Conservation (phyloP, 1,140 invertebrate species). For the Drosophila funebris region DNA sequence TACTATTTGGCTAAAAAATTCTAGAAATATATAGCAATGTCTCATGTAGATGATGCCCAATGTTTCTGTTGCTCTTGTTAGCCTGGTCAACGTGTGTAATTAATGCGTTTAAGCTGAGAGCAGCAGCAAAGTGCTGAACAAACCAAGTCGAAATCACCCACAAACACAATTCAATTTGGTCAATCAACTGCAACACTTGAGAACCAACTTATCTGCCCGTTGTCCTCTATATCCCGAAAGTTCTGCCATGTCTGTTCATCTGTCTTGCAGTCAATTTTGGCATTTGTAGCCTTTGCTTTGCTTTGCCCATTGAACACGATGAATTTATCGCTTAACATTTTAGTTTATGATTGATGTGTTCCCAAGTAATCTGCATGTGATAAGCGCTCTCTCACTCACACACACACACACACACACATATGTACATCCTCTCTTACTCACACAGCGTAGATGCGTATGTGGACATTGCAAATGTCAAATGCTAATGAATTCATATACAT, state of each 20-base stretch:
- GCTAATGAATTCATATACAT: slow-evolving; percentile 69
- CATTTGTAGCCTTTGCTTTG: slow-evolving; percentile 7
- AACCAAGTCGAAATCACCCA: slow-evolving; percentile 3
- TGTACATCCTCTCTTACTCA: not conserved
- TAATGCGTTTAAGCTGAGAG: slow-evolving; percentile 8
- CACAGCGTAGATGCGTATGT: not conserved
- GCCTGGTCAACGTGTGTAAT: slow-evolving; percentile 1
- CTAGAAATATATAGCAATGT: too few species aligned
- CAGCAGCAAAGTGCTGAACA: not conserved
- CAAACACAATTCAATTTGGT: slow-evolving; percentile 67
- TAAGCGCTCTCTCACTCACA: not conserved
- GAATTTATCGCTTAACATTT: slow-evolving; percentile 70
- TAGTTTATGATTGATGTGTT: slow-evolving; percentile 66
- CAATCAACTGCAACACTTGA: slow-evolving; percentile 50
- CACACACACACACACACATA: not conserved
- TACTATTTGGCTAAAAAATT: too few species aligned
- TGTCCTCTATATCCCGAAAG: not conserved
- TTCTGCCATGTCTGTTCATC: not conserved
- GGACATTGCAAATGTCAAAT: slow-evolving; percentile 59
- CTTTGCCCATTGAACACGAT: slow-evolving; percentile 63
- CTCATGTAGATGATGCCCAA: too few species aligned
- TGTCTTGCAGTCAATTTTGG: not conserved
- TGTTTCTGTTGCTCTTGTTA: not conserved
- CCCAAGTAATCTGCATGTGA: slow-evolving; percentile 14
- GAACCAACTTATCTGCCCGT: slow-evolving; percentile 18